phyloP scores from a whole-genome alignment of 53 echinoderm and acorn worm genomes.

The Zoroaster sp. region DNA sequence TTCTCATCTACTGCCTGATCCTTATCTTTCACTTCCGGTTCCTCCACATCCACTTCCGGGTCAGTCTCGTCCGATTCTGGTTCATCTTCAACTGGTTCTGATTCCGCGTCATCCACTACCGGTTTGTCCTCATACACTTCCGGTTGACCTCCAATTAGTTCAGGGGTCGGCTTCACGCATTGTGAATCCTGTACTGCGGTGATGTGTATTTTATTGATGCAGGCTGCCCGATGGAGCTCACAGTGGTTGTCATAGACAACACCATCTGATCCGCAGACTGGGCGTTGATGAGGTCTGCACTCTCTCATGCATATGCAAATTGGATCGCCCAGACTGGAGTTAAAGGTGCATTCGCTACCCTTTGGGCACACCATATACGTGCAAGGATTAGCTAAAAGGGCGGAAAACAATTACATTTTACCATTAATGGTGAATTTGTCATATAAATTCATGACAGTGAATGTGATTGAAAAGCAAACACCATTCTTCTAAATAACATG shows the following conservation, averaged over 20 bases:
- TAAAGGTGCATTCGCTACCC: slow-evolving; percentile 82
- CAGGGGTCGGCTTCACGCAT: slow-evolving; percentile 22
- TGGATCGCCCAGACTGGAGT: slow-evolving; percentile 66
- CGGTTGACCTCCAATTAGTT: slow-evolving; percentile 21
- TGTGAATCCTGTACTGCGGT: slow-evolving; percentile 45
- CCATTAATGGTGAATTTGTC: no score
- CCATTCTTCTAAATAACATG: no score
- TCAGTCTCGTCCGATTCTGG: not conserved
- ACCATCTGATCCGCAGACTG: slow-evolving; percentile 95
- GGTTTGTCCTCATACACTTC: not conserved
- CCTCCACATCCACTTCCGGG: not conserved
- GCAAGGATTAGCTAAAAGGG: slow-evolving; percentile 62
- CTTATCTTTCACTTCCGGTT: not conserved
- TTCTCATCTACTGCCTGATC: slow-evolving; percentile 3
- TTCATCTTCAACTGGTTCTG: not conserved
- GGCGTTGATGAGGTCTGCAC: slow-evolving; percentile 80
- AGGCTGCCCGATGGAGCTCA: slow-evolving; percentile 91
- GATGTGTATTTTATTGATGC: slow-evolving; percentile 76
- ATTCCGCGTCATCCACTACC: not conserved
- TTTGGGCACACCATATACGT: slow-evolving; percentile 72
- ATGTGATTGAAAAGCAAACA: no score
- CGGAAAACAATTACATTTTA: not conserved
- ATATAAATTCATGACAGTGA: no score
- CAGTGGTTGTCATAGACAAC: slow-evolving; percentile 92
- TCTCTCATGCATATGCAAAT: slow-evolving; percentile 80